Base-by-base conservation (phyloP, 2,113 vertebrate species). In the Camarhynchus parvulus region DNA sequence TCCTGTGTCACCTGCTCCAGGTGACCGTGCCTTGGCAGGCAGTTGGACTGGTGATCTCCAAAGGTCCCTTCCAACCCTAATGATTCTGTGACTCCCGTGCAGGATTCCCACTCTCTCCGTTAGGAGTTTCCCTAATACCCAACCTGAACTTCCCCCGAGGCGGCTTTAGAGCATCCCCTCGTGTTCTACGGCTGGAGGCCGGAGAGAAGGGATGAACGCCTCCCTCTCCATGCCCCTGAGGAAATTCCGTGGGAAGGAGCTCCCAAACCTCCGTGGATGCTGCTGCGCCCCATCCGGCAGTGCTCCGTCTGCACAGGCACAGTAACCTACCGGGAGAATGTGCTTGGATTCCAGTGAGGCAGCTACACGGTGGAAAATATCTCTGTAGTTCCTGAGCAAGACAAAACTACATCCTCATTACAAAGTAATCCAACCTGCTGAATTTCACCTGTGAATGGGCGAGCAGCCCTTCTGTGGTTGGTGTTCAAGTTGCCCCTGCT, bases 101-200 rank as follows among this genome's bases (percentile, higher is more conserved):
- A 1, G 1, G 13, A 30, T 39, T 49, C 50, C 12, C 35, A 3
- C 17, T 14, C 8, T 58, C 22, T 23, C 44, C 7, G 0, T 27
- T 16, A 66, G 33, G 23, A 69, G 10, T 10, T 59, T 64, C 27
- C 23, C 7, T 47, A 9, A 17, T 7, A 22, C 4, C 11, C 42
- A 58, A 13, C 37, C 28, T 15, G 50, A 78, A 41, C 31, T 22
- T 52, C 3, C 7, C 41, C 56, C 27, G 42, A 62, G 41, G 56
- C 19, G 25, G 50, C 35, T 66, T 81, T 28, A 25, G 2, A 1
- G n/a, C 41, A 9, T 58, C 20, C 27, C 8, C 11, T 56, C 2
- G 0, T 0, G 7, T 19, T 6, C 25, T 68, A 5, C 13, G 35
- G 33, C 44, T 7, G 2, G 33, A 49, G 35, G 21, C 10, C 0